Conservation (phyloP, 2,888 invertebrate genomes). For the Druceiella hillmani region DNA sequence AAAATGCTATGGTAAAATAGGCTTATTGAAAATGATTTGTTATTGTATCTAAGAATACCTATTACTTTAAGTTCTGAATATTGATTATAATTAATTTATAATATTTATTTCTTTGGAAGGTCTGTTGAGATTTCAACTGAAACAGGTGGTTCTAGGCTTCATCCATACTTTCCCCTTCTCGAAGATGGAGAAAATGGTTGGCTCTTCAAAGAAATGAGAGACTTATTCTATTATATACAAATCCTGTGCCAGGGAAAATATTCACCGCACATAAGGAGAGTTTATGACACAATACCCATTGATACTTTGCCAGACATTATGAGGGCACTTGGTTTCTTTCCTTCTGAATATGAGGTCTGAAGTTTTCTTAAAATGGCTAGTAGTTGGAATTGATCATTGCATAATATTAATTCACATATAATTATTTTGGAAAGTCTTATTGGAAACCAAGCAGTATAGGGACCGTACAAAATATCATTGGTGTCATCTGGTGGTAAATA, state of each 20-base stretch:
- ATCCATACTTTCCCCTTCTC: constrained; percentile 66
- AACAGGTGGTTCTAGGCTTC: constrained; percentile 52
- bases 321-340: constrained; percentile 70
- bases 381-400: too few species aligned
- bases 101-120: too few species aligned
- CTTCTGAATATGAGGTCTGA: constrained; percentile 66
- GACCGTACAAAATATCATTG: too few species aligned
- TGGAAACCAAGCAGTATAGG: too few species aligned
- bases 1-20: too few species aligned
- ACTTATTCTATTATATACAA: constrained; percentile 60
- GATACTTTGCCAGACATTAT: constrained; percentile 67
- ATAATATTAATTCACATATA: too few species aligned
- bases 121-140: constrained; percentile 46
- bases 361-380: too few species aligned
- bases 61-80: too few species aligned
- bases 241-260: constrained; percentile 65
- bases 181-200: constrained; percentile 67
- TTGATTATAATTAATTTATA: constrained; percentile 6
- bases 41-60: too few species aligned
- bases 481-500: too few species aligned
- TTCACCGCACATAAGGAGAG: constrained; percentile 53
- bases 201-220: constrained; percentile 60
- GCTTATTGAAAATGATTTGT: too few species aligned
- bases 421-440: too few species aligned
- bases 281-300: constrained; percentile 56